Conservation (phyloP, 2,797 vertebrate species). For the Sorex maritimensis region DNA sequence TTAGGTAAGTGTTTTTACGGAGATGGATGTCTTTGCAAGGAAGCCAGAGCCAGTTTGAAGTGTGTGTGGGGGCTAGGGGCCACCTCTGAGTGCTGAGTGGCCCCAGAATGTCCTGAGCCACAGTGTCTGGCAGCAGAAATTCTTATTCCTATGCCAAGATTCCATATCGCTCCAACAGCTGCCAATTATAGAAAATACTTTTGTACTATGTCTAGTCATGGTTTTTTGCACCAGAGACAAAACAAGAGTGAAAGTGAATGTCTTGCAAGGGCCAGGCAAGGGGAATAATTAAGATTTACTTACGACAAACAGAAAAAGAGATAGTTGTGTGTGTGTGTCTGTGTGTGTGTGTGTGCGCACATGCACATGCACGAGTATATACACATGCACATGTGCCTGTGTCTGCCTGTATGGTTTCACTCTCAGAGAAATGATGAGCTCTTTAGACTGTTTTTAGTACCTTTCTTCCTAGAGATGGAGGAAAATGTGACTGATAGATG, state of each 20-base stretch:
- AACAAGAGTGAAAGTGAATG: not conserved
- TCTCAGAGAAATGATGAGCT: not conserved
- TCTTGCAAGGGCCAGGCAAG: not conserved
- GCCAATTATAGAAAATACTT: not conserved
- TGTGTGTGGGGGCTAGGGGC: not conserved
- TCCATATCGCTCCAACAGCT: not conserved
- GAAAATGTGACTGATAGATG: not conserved
- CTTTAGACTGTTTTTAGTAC: too few species aligned
- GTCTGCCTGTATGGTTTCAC: not conserved
- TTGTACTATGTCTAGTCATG: not conserved
- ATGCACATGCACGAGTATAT: not conserved
- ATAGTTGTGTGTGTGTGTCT: not conserved
- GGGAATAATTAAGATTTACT: not conserved
- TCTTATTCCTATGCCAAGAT: not conserved
- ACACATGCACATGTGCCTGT: too few species aligned
- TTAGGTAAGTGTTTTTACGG: not conserved
- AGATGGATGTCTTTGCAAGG: not conserved
- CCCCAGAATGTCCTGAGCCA: too few species aligned
- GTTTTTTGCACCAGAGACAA: slow-evolving; percentile 34
- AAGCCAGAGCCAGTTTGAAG: not conserved
- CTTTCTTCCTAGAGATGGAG: not conserved
- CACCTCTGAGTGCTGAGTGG: not conserved
- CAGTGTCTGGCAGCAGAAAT: not conserved
- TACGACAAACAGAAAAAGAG: slow-evolving; percentile 15
- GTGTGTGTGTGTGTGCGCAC: too few species aligned